A percentile compares a stretch with the other conserved stretches of the same genome.
Conservation (phyloP, 2,797 vertebrate species). For the Pseudochirops cupreus region DNA sequence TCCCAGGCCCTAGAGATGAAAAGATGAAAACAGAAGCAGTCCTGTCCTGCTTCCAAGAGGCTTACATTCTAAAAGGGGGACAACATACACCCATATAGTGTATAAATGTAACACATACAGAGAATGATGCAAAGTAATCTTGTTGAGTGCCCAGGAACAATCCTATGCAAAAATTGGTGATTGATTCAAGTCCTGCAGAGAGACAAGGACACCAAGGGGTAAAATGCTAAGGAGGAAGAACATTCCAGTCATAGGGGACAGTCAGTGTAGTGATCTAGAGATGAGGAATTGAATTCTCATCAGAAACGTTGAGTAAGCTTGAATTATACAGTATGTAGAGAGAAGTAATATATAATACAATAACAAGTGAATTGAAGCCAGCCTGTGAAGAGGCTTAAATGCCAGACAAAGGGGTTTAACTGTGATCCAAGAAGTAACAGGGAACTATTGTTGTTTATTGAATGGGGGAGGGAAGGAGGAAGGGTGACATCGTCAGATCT, state of each 20-base stretch:
- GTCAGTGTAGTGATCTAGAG: neutral
- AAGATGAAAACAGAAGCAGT: neutral
- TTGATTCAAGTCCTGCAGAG: neutral
- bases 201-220: neutral
- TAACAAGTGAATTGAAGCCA: neutral
- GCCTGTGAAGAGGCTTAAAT: neutral
- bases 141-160: neutral
- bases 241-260: neutral
- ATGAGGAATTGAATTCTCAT: neutral
- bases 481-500: neutral
- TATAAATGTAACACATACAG: neutral
- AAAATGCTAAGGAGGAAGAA: neutral
- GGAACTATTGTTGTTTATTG: neutral
- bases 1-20: neutral
- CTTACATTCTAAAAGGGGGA: neutral
- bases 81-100: neutral
- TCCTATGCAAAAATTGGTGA: neutral
- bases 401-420: neutral
- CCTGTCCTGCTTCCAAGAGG: neutral
- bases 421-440: neutral
- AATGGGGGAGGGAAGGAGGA: neutral
- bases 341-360: neutral
- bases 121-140: neutral
- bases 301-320: neutral
- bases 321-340: neutral